Evolutionary conservation across 2,888 invertebrate species (phyloP).

Genomic region (Aelia acuminata): DNA sequence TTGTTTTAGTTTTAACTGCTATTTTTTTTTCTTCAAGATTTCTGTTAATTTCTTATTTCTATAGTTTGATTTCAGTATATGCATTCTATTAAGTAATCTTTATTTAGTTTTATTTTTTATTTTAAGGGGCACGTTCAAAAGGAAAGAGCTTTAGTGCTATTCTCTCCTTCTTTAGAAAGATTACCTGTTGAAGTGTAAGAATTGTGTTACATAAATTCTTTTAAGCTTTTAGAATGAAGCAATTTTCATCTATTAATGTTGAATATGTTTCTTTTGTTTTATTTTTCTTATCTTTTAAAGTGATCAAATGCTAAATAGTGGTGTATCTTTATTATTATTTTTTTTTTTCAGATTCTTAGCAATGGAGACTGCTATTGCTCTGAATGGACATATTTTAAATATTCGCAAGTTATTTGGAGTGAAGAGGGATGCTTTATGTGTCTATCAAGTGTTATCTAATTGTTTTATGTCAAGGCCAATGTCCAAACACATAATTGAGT

Average conservation of each 20-base stretch:
- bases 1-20: neutral
- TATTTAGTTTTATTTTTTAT: too few species aligned
- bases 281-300: neutral
- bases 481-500: neutral
- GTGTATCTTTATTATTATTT: neutral
- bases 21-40: neutral
- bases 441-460: neutral
- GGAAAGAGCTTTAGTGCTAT: too few species aligned
- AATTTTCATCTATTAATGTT: too few species aligned
- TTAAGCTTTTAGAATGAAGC: too few species aligned
- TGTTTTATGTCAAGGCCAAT: conserved; percentile 4
- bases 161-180: too few species aligned
- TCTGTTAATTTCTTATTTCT: neutral
- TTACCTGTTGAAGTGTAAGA: too few species aligned
- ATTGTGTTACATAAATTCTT: too few species aligned
- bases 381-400: neutral
- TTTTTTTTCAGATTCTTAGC: neutral
- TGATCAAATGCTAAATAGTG: neutral
- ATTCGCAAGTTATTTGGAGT: neutral
- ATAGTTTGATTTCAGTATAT: too few species aligned
- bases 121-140: too few species aligned
- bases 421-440: neutral
- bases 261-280: neutral
- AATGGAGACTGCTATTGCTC: neutral
- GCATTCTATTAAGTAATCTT: too few species aligned